Evolutionary conservation across 1,140 invertebrate genomes (phyloP).

Genomic region (Temnothorax curvispinosus): DNA sequence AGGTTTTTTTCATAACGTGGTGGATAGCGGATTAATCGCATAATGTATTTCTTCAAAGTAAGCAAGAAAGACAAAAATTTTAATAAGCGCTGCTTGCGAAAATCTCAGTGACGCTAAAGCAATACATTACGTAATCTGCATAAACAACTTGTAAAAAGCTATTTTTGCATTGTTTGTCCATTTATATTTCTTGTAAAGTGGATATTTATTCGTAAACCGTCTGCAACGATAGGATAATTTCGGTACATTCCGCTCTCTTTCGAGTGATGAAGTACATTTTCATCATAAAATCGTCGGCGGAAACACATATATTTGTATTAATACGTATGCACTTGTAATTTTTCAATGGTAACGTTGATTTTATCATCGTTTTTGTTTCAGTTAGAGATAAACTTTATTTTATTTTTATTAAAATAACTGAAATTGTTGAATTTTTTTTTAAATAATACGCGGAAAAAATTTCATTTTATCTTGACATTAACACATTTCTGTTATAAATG

Average conservation of each 20-base stretch:
- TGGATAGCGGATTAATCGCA: slow-evolving; percentile 9
- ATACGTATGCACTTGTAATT: background rate
- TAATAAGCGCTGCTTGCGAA: slow-evolving; percentile 21
- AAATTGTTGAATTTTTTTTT: background rate
- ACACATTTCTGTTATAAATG: background rate
- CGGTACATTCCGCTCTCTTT: background rate
- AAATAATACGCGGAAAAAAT: background rate
- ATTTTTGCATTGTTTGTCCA: background rate
- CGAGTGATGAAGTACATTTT: slow-evolving; percentile 4
- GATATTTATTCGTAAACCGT: slow-evolving; percentile 19
- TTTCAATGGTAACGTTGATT: slow-evolving; percentile 4
- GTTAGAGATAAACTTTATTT: background rate
- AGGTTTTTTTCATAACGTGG: slow-evolving; percentile 23
- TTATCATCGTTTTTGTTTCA: slow-evolving; percentile 8
- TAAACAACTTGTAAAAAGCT: slow-evolving; percentile 23
- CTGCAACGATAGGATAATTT: background rate
- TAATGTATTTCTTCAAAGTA: slow-evolving; percentile 13
- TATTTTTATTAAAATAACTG: slow-evolving; percentile 22
- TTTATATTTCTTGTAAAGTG: slow-evolving; percentile 30
- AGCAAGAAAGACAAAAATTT: slow-evolving; percentile 22
- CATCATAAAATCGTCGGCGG: background rate
- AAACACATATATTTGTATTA: background rate
- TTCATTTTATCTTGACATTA: background rate
- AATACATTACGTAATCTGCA: background rate
- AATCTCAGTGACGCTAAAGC: background rate